Base-by-base conservation (phyloP, 1,140 invertebrate species). In the Rhagoletis pomonella region DNA sequence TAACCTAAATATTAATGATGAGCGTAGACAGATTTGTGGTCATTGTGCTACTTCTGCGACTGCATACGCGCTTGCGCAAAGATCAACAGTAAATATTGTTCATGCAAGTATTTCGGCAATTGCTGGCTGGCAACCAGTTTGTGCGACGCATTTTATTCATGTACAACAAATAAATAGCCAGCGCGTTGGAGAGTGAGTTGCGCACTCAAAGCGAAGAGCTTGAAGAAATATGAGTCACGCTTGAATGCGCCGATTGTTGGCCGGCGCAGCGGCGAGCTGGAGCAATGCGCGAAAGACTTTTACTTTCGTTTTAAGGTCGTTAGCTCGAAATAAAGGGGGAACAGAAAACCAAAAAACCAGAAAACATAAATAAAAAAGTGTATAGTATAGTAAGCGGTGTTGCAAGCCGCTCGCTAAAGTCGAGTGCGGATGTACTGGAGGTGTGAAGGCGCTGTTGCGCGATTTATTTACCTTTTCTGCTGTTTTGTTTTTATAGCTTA, bases 281-380 rank as follows among this genome's bases (percentile, higher is more conserved):
- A 73, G 69, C 44, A 86, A 60, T 9, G 85, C 58, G 64, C 86
- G 86, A 86, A 69, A 55, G 73, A 88, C 87, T 88, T 88, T 88
- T 88, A 88, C 87, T 88, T 88, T 88, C 87, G 77, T 87, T 88
- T 88, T 86, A 88, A 88, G 87, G 87, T 88, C 87, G 73, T 88
- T 88, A 88, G 85, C 87, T 88, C 85, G 84, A 59, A 60, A 59
- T 55, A 60, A 62, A 84, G 42, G 47, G 47, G 44, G 14, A 77
- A n/a, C 17, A 64, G 17, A 64, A n/a, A 64, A 64, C 0, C 4
- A 64, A 39, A 67, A 67, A 67, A 50, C 12, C 73, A 81, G 55
- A n/a, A 55, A 55, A n/a, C 12, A 77, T n/a, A 42, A 77, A 69
- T 19, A 5, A 77, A 77, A 44, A 77, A 77, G 50, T 55, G 42